These are phyloP conservation scores for Habrosyne pyritoides DNA, from an alignment of 2,888 invertebrate genomes.

Conservation along the genomic window DNA sequence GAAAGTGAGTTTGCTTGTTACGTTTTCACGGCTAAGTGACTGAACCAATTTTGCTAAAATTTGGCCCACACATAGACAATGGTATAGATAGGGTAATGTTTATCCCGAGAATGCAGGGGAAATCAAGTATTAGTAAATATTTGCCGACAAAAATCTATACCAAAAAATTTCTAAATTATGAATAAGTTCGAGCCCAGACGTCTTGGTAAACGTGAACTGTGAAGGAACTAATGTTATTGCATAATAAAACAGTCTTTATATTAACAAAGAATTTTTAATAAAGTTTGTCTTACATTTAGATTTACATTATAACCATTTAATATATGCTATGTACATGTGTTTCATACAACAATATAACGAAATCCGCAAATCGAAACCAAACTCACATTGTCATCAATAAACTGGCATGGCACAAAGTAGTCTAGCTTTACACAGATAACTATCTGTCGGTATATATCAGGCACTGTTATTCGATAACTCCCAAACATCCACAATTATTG, in stretches of 20 bases:
- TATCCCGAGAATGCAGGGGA: no score
- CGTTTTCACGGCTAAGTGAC: no score
- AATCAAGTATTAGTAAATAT: no score
- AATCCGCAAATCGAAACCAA: conserved; percentile 15
- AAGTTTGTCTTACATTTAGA: conserved; percentile 66
- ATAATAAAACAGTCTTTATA: conserved; percentile 45
- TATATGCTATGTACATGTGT: conserved; percentile 59
- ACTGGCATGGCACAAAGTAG: neutral
- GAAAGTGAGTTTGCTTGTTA: no score
- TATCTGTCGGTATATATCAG: neutral
- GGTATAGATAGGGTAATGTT: no score
- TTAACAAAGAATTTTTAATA: conserved; percentile 81
- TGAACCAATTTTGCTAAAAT: no score
- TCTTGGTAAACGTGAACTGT: no score
- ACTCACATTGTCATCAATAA: neutral
- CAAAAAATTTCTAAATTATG: no score
- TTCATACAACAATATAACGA: conserved; percentile 51
- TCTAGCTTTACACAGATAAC: neutral
- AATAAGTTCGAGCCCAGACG: no score
- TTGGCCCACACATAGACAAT: no score
- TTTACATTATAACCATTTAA: conserved; percentile 56
- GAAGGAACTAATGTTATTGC: no score
- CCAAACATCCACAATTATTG: neutral
- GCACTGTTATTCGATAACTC: neutral
- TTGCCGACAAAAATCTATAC: no score